Base-by-base conservation (phyloP, 2,888 invertebrate genomes). In the Andrena flavipes region DNA sequence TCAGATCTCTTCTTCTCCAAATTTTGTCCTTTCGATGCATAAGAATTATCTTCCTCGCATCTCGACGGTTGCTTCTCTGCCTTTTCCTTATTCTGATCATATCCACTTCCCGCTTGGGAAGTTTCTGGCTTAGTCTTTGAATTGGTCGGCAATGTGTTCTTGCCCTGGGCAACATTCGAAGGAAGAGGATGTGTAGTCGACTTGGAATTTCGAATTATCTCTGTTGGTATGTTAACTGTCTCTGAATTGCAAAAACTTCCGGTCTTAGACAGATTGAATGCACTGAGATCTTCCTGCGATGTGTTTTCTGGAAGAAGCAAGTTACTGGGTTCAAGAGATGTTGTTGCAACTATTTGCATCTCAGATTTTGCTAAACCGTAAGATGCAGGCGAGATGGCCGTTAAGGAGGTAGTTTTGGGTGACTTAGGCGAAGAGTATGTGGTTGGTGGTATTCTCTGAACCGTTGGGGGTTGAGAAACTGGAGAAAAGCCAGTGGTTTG, bases 361-460 rank as follows among this genome's bases (percentile, higher is more conserved):
- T 92, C 91, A 0, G 76, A 77, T 30, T 91, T 91, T 2, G 88
- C 80, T 0, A 87, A 69, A 26, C 84, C 83, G n/a, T 87, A 89
- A 30, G 90, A 87, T n/a, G 84, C 49, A 23, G 82, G 75, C 6
- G 88, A 88, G 2, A 85, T 88, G 51, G 89, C 79, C 20, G 79
- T 88, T 6, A 90, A 84, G 35, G 91, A 87, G 5, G 88, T 87
- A 33, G 90, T 82, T 26, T 91, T 87, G 29, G 91, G 89, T 10
- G 91, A 90, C 10, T 92, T 90, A 1, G 91, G 89, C 1, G 92
- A 86, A 2, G 90, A 90, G 49, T 91, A 91, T 16, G 90, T 91
- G 70, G 90, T 93, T 0, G 93, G 92, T 1, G 93, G 92, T 82
- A 94, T 92, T 86, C 93, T 91, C 75, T 94, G 93, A 0, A 93